phyloP scores from a whole-genome alignment of 92 coral and sea anemone genomes.

The Parazoanthus atlanticus region DNA sequence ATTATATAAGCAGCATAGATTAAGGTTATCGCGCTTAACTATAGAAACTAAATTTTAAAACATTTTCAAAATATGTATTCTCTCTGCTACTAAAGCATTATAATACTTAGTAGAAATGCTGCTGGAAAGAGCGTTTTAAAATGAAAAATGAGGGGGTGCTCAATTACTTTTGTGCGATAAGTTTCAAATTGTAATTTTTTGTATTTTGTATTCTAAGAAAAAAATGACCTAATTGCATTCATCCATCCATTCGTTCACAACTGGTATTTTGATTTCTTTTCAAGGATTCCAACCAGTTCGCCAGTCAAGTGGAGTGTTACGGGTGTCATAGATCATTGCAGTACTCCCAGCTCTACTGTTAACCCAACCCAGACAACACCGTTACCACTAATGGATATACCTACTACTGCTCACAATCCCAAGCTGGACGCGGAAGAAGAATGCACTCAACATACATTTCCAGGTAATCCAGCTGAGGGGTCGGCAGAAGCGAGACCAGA shows the following conservation, averaged over 20 bases:
- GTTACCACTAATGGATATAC: constrained; percentile 22
- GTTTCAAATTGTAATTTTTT: neutral
- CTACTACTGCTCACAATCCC: neutral
- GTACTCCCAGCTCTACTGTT: constrained; percentile 19
- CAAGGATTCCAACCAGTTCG: constrained; percentile 1
- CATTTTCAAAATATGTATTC: neutral
- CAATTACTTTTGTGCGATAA: neutral
- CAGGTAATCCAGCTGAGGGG: neutral
- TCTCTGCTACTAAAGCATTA: no score
- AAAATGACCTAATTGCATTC: no score
- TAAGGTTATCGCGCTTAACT: neutral
- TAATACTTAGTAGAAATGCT: no score
- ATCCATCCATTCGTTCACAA: neutral
- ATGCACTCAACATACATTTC: neutral
- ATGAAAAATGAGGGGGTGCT: no score
- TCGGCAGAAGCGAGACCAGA: constrained; percentile 8
- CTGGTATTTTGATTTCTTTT: neutral
- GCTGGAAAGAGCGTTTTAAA: no score
- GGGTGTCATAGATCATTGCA: neutral
- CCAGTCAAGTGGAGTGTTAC: constrained; percentile 23
- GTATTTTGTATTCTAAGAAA: neutral
- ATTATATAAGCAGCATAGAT: neutral
- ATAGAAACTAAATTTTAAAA: no score
- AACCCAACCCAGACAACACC: neutral
- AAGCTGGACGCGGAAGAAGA: constrained; percentile 2